Base-by-base conservation (phyloP, 2,113 vertebrate genomes). In the Kryptolebias marmoratus region DNA sequence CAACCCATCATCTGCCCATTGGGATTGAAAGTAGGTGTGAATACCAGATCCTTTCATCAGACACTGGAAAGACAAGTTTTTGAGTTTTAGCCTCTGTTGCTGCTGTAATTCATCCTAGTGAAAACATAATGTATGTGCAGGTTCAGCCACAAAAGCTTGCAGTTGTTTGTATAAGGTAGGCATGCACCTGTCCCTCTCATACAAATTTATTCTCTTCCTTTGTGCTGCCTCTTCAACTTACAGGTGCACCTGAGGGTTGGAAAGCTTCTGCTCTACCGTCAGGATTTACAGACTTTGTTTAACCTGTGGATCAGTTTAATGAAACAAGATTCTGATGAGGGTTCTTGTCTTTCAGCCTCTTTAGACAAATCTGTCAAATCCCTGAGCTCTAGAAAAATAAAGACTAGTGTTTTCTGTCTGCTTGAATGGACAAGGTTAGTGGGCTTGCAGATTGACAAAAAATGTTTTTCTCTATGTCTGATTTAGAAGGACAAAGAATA, bases 341-440 rank as follows among this genome's bases (percentile, higher is more conserved):
- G 36, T 44, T 60, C 48, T 61, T 65, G 75, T 77, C 56, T 47
- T 73, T 72, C 60, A 45, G 63, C 11, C 13, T 63, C 58, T 76
- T 86, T 62, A 73, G 74, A 67, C 48, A 70, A 72, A 81, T 52
- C 67, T 60, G 61, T 66, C 57, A 65, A 62, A 73, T 77, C 36
- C 71, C 32, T 64, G 80, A 79, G 85, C 83, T 66, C 74, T 49
- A 22, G 67, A 77, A 50, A 74, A 81, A 86, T 68, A 54, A 60
- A 68, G 52, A 65, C 64, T 31, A 57, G 36, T 68, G 45, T 74
- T 89, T 79, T 85, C 72, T 62, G 18, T 77, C 47, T 65, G 50
- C 52, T 36, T 77, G 47, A 42, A 67, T 68, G 73, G 78, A 75
- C 67, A 50, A 49, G 65, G 82, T 81, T 79, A 75, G 68, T 30